Conservation (phyloP, 1,140 invertebrate genomes). For the Zaprionus lachaisei region DNA sequence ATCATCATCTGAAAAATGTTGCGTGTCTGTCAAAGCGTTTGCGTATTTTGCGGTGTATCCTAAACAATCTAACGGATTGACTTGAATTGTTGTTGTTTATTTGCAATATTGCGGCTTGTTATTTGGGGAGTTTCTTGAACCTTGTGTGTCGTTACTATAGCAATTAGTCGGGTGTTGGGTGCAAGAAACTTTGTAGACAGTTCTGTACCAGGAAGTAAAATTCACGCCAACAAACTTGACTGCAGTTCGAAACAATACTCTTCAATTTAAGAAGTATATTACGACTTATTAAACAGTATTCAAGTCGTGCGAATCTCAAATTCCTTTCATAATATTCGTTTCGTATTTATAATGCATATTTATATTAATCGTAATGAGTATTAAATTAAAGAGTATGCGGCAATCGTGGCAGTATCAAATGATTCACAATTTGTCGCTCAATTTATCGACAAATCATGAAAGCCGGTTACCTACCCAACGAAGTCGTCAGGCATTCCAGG, state of each 20-base stretch:
- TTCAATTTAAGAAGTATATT: not conserved
- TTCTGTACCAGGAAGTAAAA: constrained; percentile 15
- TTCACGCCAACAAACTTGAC: not conserved
- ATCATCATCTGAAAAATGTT: constrained; percentile 63
- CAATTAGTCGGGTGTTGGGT: constrained; percentile 44
- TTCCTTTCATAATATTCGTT: too few relatives aligned
- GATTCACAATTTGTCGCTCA: constrained; percentile 21
- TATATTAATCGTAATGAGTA: too few relatives aligned
- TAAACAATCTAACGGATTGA: not conserved
- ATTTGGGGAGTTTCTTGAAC: constrained; percentile 71
- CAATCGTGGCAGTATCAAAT: not conserved
- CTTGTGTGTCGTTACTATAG: constrained; percentile 71
- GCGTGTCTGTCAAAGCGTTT: constrained; percentile 26
- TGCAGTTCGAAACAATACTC: not conserved
- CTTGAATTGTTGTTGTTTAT: constrained; percentile 26
- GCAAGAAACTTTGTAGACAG: constrained; percentile 54
- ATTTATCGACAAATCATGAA: constrained; percentile 72
- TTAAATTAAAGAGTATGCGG: constrained; percentile 19
- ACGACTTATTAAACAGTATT: too few relatives aligned
- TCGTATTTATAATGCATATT: too few relatives aligned
- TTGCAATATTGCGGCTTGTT: constrained; percentile 33
- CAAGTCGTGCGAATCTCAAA: too few relatives aligned
- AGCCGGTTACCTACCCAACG: constrained; percentile 57
- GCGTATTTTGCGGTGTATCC: constrained; percentile 7
- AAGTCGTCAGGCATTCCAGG: constrained; percentile 2